Percentiles rank a stretch among this genome's conserved stretches.
Conservation (phyloP, 2,888 invertebrate species). For the Dynastes tityus region DNA sequence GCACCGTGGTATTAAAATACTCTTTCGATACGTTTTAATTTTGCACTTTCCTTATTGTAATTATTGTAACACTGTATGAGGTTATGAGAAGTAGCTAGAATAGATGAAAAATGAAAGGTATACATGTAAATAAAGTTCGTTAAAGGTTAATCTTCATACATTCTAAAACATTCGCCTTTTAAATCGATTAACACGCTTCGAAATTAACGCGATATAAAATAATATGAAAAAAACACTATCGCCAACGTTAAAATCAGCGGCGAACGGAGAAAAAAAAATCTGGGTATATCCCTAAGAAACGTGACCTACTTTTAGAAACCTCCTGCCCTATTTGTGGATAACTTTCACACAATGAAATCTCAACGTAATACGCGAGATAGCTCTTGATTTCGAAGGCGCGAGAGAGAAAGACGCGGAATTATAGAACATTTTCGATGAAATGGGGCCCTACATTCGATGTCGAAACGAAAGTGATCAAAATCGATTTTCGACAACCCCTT, state of each 20-base stretch:
- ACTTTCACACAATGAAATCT: slow-evolving; percentile 51
- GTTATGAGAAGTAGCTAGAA: slow-evolving; percentile 47
- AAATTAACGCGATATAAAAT: slow-evolving; percentile 54
- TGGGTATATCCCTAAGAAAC: slow-evolving; percentile 58
- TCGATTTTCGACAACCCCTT: not conserved
- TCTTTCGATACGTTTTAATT: slow-evolving; percentile 12
- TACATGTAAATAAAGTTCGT: not conserved
- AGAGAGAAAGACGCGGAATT: not conserved
- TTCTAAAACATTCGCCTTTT: slow-evolving; percentile 17
- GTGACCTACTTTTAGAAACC: slow-evolving; percentile 61
- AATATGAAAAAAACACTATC: slow-evolving; percentile 56
- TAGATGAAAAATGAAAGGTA: not conserved
- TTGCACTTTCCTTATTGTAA: slow-evolving; percentile 37
- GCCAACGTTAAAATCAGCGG: slow-evolving; percentile 48
- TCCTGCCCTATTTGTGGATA: slow-evolving; percentile 55
- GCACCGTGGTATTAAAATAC: not conserved
- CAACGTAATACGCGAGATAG: slow-evolving; percentile 24
- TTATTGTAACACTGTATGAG: slow-evolving; percentile 33
- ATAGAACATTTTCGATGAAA: slow-evolving; percentile 16
- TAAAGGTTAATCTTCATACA: slow-evolving; percentile 33
- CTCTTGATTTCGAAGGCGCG: slow-evolving; percentile 6
- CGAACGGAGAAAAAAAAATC: slow-evolving; percentile 58
- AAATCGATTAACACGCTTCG: slow-evolving; percentile 1
- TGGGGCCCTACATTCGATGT: not conserved
- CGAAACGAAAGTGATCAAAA: not conserved